Base-by-base conservation (phyloP, 2,888 invertebrate genomes). In the Trileptium ribeirensis region DNA sequence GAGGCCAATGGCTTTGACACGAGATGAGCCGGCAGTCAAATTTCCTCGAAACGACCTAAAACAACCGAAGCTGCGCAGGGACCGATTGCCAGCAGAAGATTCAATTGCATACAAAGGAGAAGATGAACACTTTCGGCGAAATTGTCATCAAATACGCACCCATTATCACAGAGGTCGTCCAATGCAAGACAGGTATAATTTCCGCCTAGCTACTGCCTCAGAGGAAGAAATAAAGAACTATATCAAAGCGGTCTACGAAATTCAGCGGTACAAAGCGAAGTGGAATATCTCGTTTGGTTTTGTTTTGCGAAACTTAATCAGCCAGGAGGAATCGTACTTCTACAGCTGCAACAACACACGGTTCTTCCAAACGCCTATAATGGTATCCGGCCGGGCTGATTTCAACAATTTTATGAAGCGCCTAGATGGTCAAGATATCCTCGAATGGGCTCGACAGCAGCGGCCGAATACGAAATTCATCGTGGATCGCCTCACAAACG, bases 121-220 rank as follows among this genome's bases (percentile, higher is more conserved):
- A 51, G 70, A 70, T n/a, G 36, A 70, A 19, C 3, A 15, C 3
- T 8, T 33, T 8, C 70, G 36, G 8, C 8, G 34, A 70, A 36
- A 70, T 70, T 70, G 74, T 8, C 33, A 31, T n/a, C 74, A 70
- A 70, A 70, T 70, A 8, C 33, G 74, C 8, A 70, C 74, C 74
- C 74, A 70, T 70, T 36, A 70, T 36, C 74, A 31, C 37, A 70
- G 74, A 19, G 33, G 33, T 24, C 8, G 34, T 15, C 33, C 8
- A 31, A 31, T 34, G 8, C 74, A 70, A 36, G 74, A 70, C 74
- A 36, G 33, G 19, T 34, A 19, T 34, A 70, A 70, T 36, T 70
- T 70, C n/a, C 74, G 74, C 31, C 74, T 70, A n/a, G 19, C 8
- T 8, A 31, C 33, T 15, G 37, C 37, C 8, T 15, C 33, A 8